These are phyloP conservation scores for Eulemur albifrons DNA, from an alignment of 2,797 vertebrate species.

Conservation along the genomic window DNA sequence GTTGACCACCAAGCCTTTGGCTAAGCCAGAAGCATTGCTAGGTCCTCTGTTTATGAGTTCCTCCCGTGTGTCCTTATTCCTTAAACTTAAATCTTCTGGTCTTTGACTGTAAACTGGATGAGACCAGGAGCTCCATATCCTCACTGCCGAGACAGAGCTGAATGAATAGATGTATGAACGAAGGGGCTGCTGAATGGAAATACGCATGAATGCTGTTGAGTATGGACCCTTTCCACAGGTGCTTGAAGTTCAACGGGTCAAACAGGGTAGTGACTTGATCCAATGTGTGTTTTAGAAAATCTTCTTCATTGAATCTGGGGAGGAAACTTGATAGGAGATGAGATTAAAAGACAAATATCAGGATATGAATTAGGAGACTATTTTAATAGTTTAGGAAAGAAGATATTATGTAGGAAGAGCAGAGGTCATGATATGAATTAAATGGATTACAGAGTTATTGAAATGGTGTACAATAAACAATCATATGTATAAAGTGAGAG, in stretches of 20 bases:
- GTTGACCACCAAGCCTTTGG: background rate
- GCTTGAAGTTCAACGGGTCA: background rate
- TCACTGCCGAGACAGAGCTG: background rate
- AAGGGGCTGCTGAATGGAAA: background rate
- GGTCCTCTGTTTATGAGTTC: background rate
- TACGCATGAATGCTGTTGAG: background rate
- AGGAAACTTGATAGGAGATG: background rate
- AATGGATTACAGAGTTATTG: background rate
- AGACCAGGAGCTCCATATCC: background rate
- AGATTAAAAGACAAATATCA: background rate
- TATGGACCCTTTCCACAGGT: background rate
- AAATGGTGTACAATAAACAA: background rate
- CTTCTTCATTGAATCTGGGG: background rate
- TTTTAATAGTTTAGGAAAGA: background rate
- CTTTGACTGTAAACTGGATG: background rate
- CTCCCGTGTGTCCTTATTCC: background rate
- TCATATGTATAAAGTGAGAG: background rate
- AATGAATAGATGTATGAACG: background rate
- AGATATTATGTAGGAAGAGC: background rate
- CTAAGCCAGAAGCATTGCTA: background rate
- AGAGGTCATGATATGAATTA: background rate
- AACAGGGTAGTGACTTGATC: background rate
- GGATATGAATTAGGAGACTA: background rate
- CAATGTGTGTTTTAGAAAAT: background rate
- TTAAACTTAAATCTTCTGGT: background rate